Percentiles rank a stretch among this genome's conserved stretches.
Evolutionary conservation across 2,888 invertebrate genomes (phyloP).

Genomic region (Ferrisia virgata): DNA sequence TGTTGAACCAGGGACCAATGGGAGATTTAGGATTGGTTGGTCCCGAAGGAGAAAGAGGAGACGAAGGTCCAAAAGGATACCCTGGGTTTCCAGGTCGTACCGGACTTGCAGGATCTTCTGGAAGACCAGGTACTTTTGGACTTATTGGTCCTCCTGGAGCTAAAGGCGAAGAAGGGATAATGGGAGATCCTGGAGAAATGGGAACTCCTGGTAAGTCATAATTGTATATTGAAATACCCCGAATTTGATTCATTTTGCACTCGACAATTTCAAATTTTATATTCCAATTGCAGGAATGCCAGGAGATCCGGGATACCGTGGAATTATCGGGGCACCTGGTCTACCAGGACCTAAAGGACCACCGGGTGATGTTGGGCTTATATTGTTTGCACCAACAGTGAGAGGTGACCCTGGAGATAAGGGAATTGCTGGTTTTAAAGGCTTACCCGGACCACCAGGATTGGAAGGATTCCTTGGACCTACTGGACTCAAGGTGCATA

Average conservation of each 20-base stretch:
- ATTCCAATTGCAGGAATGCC: constrained; percentile 47
- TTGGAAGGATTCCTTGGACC: background rate
- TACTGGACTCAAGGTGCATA: background rate
- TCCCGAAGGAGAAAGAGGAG: constrained; percentile 59
- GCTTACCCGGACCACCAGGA: constrained; percentile 41
- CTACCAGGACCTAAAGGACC: constrained; percentile 55
- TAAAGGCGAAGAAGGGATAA: constrained; percentile 54
- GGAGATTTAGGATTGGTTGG: constrained; percentile 55
- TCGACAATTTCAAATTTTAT: background rate
- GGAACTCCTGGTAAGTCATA: constrained; percentile 56
- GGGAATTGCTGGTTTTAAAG: constrained; percentile 52
- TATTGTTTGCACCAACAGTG: constrained; percentile 52
- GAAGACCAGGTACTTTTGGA: constrained; percentile 59
- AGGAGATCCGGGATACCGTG: constrained; percentile 54
- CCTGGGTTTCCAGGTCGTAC: constrained; percentile 53
- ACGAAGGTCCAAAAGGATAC: constrained; percentile 54
- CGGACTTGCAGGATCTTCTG: constrained; percentile 54
- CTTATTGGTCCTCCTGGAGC: constrained; percentile 54
- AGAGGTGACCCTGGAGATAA: constrained; percentile 58
- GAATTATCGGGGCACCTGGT: constrained; percentile 52
- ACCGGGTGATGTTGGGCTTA: constrained; percentile 57
- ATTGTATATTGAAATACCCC: background rate
- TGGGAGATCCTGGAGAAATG: constrained; percentile 56
- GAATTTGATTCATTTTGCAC: background rate
- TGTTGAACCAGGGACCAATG: constrained; percentile 52